Evolutionary conservation across 2,113 vertebrate species (phyloP), one percentile per base, ranked within the genome.

Genomic region (Pseudorhombus dupliciocellatus): DNA sequence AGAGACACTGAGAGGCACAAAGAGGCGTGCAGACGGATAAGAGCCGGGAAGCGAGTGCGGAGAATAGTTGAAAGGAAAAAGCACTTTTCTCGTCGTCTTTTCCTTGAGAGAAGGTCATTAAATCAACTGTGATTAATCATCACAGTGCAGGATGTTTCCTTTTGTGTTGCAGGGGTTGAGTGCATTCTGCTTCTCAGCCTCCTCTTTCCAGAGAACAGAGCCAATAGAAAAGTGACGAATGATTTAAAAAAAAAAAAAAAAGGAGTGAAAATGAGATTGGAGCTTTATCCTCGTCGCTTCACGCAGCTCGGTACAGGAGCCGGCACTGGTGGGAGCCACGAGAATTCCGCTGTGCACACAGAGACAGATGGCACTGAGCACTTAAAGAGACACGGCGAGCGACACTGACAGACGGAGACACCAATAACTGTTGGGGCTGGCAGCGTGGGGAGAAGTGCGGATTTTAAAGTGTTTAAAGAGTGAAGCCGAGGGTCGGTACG

Each of bases 121-220:
- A 85, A 80, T 83, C 44, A 68, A 85, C 84, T 70, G 81, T 64
- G 57, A 84, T 85, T 63, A 80, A 80, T 85, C 69, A 81, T 81
- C 66, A 73, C 58, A 57, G 65, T 64, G 21, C 59, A 79, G 69
- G 76, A 78, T 73, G 67, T 42, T 73, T 20, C 68, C 68, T 71
- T 80, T 79, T 72, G 48, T 67, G 15, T 42, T n/a, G 56, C 58
- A 56, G 74, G 74, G 69, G 61, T 58, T 76, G 61, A 82, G 65
- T 61, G 60, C 61, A 37, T 70, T 60, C 46, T 79, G 48, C 1
- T 52, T 1, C 2, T 18, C 50, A 21, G 37, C 31, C 58, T 79
- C 31, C 58, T 79, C 56, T 79, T 77, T 56, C 24, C 48, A 51
- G 57, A 77, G 44, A 67, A 7, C 48, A 44, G 37, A 72, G 0